Conservation (phyloP, 2,797 vertebrate genomes). For the Heliangelus exortis region DNA sequence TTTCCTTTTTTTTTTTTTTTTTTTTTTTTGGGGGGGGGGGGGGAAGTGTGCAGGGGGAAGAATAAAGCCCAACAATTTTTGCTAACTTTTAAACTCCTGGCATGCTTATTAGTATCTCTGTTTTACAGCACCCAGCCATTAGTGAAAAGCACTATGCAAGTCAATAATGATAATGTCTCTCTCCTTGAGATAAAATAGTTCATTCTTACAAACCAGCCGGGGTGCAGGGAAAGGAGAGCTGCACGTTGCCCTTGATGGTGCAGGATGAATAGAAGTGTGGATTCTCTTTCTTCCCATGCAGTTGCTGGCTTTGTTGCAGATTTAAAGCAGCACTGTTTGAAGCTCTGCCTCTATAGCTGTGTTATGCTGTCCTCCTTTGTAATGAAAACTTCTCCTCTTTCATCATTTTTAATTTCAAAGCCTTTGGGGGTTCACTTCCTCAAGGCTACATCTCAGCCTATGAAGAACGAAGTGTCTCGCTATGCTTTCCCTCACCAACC, state of each 20-base stretch:
- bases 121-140: conserved; percentile 43
- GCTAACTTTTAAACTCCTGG: background rate
- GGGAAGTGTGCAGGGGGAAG: rapidly evolving
- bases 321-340: conserved; percentile 56
- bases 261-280: conserved; percentile 26
- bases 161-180: conserved; percentile 42
- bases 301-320: conserved; percentile 46
- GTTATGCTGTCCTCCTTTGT: conserved; percentile 42
- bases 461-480: background rate
- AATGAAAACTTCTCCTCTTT: conserved; percentile 45
- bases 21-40: too few relatives aligned
- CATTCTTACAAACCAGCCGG: background rate
- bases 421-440: conserved; percentile 15
- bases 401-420: conserved; percentile 71
- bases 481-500: background rate
- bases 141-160: background rate
- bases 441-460: conserved; percentile 13
- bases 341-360: conserved; percentile 26
- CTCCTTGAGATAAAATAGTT: conserved; percentile 24
- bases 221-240: conserved; percentile 22
- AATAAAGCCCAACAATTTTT: background rate
- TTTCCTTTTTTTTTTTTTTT: too few relatives aligned
- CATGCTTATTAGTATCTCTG: background rate
- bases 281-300: conserved; percentile 19
- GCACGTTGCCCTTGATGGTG: conserved; percentile 30